These are phyloP conservation scores for Orgyia antiqua DNA, from an alignment of 2,888 invertebrate genomes.

Conservation along the genomic window DNA sequence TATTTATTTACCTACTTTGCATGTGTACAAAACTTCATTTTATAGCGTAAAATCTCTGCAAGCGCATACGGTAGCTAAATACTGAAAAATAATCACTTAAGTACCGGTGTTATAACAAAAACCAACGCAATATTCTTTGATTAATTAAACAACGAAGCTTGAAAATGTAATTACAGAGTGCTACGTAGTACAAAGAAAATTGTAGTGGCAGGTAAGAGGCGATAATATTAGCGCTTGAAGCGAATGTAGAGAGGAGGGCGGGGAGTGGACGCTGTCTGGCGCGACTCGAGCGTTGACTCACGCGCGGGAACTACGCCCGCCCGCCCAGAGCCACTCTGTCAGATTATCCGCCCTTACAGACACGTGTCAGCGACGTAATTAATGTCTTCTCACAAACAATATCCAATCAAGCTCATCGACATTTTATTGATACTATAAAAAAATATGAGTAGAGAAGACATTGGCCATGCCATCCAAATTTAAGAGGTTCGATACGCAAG, in stretches of 20 bases:
- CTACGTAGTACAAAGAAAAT: constrained; percentile 9
- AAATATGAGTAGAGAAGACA: no score
- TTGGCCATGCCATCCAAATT: no score
- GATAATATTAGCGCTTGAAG: constrained; percentile 17
- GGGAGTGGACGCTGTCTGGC: constrained; percentile 44
- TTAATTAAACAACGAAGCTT: no score
- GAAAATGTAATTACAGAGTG: constrained; percentile 4
- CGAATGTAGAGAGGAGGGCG: constrained; percentile 5
- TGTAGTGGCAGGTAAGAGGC: constrained; percentile 11
- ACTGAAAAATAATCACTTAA: no score
- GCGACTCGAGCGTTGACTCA: constrained; percentile 38
- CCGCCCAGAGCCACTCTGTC: constrained; percentile 23
- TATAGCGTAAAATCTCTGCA: no score
- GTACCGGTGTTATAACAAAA: no score
- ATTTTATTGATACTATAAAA: no score
- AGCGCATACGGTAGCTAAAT: no score
- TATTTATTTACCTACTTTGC: no score
- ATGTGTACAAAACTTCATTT: no score
- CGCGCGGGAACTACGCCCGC: constrained; percentile 22
- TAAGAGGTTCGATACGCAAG: no score
- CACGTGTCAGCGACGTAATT: constrained; percentile 6
- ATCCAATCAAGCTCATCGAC: neutral
- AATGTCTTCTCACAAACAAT: neutral
- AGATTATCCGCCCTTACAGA: constrained; percentile 10
- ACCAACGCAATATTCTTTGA: no score